These are phyloP conservation scores for Ligdia adustata DNA, from an alignment of 2,888 invertebrate species.

Conservation along the genomic window DNA sequence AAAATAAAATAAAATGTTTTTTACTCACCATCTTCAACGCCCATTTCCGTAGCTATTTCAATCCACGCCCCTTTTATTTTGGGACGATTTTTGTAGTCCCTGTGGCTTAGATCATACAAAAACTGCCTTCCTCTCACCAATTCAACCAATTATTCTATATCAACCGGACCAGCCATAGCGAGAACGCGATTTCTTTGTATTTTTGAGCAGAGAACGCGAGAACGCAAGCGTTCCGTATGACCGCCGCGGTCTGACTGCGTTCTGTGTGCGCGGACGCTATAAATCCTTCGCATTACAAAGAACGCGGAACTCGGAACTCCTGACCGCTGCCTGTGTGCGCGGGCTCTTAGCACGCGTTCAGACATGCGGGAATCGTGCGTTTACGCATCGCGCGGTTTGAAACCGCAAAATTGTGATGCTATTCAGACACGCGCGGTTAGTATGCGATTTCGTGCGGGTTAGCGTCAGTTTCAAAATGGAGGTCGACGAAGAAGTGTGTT, in stretches of 20 bases:
- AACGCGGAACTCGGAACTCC: background rate
- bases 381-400: conserved; percentile 26
- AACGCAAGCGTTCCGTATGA: background rate
- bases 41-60: no score
- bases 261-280: background rate
- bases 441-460: conserved; percentile 35
- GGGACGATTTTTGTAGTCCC: background rate
- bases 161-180: background rate
- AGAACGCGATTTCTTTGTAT: background rate
- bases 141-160: background rate
- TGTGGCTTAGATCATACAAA: background rate
- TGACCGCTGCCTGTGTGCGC: background rate
- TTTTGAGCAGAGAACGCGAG: background rate
- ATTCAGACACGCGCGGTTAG: conserved; percentile 34
- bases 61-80: no score
- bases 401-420: conserved; percentile 34
- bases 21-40: no score
- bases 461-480: conserved; percentile 41
- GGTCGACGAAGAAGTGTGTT: conserved; percentile 37
- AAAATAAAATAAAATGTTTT: no score
- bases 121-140: background rate
- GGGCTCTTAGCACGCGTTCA: no score
- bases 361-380: conserved; percentile 25
- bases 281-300: background rate
- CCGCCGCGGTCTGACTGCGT: background rate